Conservation (phyloP, 1,140 invertebrate species). For the Polypedilum pembai region DNA sequence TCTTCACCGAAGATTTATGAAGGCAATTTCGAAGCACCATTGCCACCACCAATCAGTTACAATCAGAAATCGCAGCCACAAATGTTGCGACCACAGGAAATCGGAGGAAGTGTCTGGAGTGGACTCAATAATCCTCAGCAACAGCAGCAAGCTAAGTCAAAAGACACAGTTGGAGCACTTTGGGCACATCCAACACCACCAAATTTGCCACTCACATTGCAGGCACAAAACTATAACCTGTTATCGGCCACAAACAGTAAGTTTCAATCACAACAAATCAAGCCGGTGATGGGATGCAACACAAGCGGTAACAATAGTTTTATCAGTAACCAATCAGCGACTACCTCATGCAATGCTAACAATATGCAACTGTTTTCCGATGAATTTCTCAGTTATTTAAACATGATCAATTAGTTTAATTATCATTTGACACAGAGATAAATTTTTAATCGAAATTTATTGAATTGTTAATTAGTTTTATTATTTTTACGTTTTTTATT, state of each 20-base stretch:
- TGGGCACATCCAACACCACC: slow-evolving; percentile 28
- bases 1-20: not conserved
- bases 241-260: not conserved
- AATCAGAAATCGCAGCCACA: not conserved
- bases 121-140: not conserved
- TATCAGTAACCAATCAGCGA: slow-evolving; percentile 41
- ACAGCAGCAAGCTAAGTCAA: slow-evolving; percentile 15
- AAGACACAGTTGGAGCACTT: slow-evolving; percentile 22
- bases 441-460: slow-evolving; percentile 23
- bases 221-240: not conserved
- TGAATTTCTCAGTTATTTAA: slow-evolving; percentile 51
- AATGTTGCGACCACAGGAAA: slow-evolving; percentile 11
- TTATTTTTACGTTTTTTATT: slow-evolving; percentile 14
- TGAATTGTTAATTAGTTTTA: slow-evolving; percentile 20
- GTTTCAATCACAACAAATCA: slow-evolving; percentile 25
- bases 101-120: not conserved
- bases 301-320: slow-evolving; percentile 31
- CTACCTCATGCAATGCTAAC: slow-evolving; percentile 39
- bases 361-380: slow-evolving; percentile 51
- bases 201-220: not conserved
- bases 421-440: not conserved
- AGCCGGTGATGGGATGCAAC: slow-evolving; percentile 31
- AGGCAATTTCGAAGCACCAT: slow-evolving; percentile 9
- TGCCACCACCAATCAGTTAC: slow-evolving; percentile 20
- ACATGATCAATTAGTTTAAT: slow-evolving; percentile 48